phyloP scores from a whole-genome alignment of 23 tunicate species.

The Corella eumyota region DNA sequence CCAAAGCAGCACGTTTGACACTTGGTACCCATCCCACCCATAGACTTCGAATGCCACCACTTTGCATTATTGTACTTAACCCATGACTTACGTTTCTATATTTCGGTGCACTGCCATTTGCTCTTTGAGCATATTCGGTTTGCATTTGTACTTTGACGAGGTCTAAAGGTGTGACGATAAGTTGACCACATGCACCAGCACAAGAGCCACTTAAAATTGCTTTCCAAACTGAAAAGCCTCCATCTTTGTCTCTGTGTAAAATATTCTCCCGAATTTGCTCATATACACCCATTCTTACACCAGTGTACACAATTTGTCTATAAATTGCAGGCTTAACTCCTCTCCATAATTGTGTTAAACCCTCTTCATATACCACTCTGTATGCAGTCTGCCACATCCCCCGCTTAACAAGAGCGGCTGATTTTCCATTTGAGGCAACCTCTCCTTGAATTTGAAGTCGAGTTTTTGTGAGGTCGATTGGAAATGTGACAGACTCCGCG shows the following conservation, averaged over 20 bases:
- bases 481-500: constrained; percentile 83
- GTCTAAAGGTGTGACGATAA: constrained; percentile 93
- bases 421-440: constrained; percentile 31
- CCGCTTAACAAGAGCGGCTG: constrained; percentile 4
- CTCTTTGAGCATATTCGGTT: too few relatives aligned
- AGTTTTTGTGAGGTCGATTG: constrained; percentile 86
- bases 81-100: too few relatives aligned
- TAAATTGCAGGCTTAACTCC: constrained; percentile 73
- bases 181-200: constrained; percentile 89
- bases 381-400: constrained; percentile 70
- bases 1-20: constrained; percentile 93
- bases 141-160: constrained; percentile 96
- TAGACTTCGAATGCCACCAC: constrained; percentile 63
- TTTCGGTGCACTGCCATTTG: too few relatives aligned
- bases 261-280: constrained; percentile 55
- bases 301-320: constrained; percentile 72
- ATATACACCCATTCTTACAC: constrained; percentile 55
- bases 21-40: constrained; percentile 96
- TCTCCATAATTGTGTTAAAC: constrained; percentile 62
- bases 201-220: constrained; percentile 56
- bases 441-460: constrained; percentile 92
- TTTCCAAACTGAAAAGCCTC: constrained; percentile 68
- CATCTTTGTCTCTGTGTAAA: constrained; percentile 45
- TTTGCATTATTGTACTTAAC: too few relatives aligned
- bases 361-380: constrained; percentile 61